Percentiles rank a stretch among this genome's conserved stretches.
Evolutionary conservation across 2,797 vertebrate species (phyloP).

Genomic region (Falco peregrinus): DNA sequence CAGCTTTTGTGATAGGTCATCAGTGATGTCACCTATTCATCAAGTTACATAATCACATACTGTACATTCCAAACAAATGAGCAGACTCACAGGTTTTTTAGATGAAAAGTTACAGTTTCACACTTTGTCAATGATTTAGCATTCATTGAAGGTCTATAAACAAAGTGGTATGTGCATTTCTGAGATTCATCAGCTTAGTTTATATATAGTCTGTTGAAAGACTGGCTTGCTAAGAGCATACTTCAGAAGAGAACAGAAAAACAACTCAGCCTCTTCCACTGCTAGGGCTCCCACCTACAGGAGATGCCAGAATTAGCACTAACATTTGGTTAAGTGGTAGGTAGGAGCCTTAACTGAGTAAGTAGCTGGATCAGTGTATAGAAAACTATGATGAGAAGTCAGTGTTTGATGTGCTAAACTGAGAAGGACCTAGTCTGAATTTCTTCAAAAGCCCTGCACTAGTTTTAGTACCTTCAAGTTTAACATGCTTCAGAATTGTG

Average conservation of each 20-base stretch:
- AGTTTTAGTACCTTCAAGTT: background rate
- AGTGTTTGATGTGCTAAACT: background rate
- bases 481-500: background rate
- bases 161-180: background rate
- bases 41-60: background rate
- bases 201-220: constrained; percentile 14
- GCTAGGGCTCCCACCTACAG: constrained; percentile 49
- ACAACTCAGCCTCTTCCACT: background rate
- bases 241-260: constrained; percentile 15
- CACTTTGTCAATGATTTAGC: constrained; percentile 24
- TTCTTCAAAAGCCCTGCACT: background rate
- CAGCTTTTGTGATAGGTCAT: background rate
- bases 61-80: background rate
- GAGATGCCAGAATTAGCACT: constrained; percentile 27
- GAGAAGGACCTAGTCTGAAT: background rate
- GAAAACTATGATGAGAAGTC: background rate
- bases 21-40: background rate
- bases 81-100: background rate
- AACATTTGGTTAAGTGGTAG: constrained; percentile 43
- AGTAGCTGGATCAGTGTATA: background rate
- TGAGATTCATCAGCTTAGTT: background rate
- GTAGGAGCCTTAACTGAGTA: constrained; percentile 9
- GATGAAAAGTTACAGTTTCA: constrained; percentile 8
- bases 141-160: constrained; percentile 8
- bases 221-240: background rate